Evolutionary conservation across 2,888 invertebrate genomes (phyloP).

Genomic region (Leptinotarsa tumamoca): DNA sequence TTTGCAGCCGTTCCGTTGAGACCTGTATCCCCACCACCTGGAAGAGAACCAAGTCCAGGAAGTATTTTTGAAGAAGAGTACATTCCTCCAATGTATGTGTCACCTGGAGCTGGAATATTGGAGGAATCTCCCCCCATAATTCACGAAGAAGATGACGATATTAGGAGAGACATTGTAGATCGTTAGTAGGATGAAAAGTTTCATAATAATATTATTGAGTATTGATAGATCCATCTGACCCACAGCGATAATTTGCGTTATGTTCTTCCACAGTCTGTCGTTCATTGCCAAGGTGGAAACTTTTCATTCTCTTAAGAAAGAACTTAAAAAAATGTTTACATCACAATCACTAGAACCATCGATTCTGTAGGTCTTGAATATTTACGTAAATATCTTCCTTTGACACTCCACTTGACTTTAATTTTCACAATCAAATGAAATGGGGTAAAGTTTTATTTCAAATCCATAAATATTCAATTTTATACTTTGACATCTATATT

Average conservation of each 20-base stretch:
- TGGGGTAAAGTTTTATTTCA: background rate
- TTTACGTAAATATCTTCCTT: too few relatives aligned
- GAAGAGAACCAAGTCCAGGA: background rate
- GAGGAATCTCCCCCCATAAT: conserved; percentile 11
- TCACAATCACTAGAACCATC: too few relatives aligned
- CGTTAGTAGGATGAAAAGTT: background rate
- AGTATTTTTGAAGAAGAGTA: background rate
- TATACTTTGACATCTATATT: too few relatives aligned
- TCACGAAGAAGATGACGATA: background rate
- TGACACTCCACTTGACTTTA: too few relatives aligned
- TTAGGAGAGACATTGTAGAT: conserved; percentile 11
- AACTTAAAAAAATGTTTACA: too few relatives aligned
- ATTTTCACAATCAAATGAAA: background rate
- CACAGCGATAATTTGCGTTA: too few relatives aligned
- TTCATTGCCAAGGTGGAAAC: too few relatives aligned
- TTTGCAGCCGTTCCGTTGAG: background rate
- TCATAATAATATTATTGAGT: background rate
- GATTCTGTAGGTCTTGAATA: too few relatives aligned
- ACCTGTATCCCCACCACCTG: background rate
- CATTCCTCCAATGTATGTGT: conserved; percentile 15
- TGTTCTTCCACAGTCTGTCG: too few relatives aligned
- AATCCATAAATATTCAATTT: too few relatives aligned
- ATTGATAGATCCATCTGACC: too few relatives aligned
- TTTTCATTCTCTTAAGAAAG: too few relatives aligned
- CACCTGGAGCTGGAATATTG: conserved; percentile 21